These are phyloP conservation scores for Ricordea florida DNA, from an alignment of 92 coral and sea anemone species.

Conservation along the genomic window DNA sequence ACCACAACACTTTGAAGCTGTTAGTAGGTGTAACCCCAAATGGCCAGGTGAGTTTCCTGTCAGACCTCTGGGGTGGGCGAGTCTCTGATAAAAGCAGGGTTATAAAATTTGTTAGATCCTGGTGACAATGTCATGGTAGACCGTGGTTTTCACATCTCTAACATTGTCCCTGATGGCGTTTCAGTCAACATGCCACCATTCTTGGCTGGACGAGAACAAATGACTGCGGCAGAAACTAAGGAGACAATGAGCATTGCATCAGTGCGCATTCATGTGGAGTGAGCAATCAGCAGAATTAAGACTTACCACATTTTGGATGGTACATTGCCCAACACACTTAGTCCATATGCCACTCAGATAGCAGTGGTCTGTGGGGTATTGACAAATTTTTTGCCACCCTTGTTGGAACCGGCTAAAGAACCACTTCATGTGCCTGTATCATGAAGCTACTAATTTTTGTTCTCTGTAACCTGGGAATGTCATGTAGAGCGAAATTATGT, in stretches of 20 bases:
- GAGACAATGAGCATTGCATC: conserved; percentile 43
- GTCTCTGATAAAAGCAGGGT: neutral
- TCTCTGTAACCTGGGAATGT: neutral
- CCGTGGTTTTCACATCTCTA: neutral
- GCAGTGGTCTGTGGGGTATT: neutral
- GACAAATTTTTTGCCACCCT: conserved; percentile 1
- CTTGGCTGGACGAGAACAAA: conserved; percentile 25
- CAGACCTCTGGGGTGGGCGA: neutral
- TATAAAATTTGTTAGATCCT: neutral
- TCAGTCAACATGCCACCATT: conserved; percentile 62
- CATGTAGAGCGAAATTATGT: neutral
- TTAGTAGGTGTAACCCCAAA: conserved; percentile 8
- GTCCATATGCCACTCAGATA: conserved; percentile 33
- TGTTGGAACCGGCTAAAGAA: conserved; percentile 1
- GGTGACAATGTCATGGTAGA: neutral
- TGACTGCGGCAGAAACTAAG: conserved; percentile 38
- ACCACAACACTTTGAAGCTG: neutral
- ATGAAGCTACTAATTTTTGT: neutral
- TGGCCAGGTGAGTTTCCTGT: conserved; percentile 7
- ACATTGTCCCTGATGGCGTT: conserved; percentile 39
- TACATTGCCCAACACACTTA: conserved; percentile 34
- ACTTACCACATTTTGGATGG: conserved; percentile 45
- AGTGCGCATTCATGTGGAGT: conserved; percentile 39
- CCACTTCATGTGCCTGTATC: neutral
- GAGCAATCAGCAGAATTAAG: conserved; percentile 43